phyloP scores from a whole-genome alignment of 2,113 vertebrate genomes.

The Heliornis fulica region DNA sequence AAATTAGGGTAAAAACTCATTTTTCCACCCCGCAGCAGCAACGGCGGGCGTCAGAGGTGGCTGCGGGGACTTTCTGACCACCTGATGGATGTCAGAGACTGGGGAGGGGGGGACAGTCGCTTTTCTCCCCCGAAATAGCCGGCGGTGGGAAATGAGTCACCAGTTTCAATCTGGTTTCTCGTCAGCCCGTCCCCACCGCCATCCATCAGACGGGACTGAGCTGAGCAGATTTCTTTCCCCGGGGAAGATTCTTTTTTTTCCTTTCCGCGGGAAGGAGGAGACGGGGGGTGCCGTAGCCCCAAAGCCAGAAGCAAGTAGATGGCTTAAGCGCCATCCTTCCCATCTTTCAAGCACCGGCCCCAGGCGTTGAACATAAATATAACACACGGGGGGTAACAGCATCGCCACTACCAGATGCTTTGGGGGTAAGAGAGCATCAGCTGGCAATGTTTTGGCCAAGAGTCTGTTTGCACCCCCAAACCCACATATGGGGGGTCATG shows the following conservation, averaged over 20 bases:
- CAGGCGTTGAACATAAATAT: background rate
- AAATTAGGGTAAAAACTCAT: background rate
- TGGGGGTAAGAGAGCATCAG: fast-evolving
- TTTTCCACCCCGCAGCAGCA: background rate
- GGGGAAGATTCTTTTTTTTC: background rate
- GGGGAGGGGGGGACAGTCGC: background rate
- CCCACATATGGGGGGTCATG: fast-evolving
- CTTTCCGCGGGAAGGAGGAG: background rate
- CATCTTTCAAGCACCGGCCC: background rate
- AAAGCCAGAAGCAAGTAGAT: background rate
- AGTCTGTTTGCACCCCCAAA: fast-evolving
- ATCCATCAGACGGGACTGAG: background rate
- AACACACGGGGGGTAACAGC: no score
- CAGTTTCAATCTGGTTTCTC: background rate
- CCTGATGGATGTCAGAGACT: conserved; percentile 1
- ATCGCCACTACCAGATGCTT: fast-evolving
- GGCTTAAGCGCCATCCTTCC: background rate
- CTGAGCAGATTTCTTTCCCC: background rate
- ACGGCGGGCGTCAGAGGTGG: background rate
- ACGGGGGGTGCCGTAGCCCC: background rate
- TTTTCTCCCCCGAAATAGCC: background rate
- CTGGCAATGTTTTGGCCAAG: background rate
- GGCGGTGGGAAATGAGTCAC: background rate
- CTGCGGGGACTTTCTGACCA: background rate
- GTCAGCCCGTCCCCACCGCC: background rate